A percentile compares a stretch with the other conserved stretches of the same genome.
These are phyloP conservation scores for Phoxinus phoxinus DNA, from an alignment of 2,113 vertebrate species.

Conservation along the genomic window DNA sequence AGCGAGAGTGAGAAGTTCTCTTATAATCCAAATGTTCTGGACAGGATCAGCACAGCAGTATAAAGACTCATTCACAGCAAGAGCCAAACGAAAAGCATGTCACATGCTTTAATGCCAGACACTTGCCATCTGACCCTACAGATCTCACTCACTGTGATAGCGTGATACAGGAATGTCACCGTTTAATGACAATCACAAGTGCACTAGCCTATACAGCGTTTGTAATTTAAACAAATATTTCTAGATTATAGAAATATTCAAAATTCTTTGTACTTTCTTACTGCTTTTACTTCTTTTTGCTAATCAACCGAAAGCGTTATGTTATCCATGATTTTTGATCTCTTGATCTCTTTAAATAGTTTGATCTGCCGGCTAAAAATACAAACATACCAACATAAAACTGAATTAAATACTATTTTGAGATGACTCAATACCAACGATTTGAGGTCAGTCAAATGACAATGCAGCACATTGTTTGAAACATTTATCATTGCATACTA, in stretches of 20 bases:
- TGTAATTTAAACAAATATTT: background rate
- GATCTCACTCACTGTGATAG: background rate
- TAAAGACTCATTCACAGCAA: conserved; percentile 1
- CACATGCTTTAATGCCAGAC: background rate
- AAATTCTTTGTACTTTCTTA: background rate
- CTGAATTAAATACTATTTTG: too few relatives aligned
- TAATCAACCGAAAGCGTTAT: too few relatives aligned
- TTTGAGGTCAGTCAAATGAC: too few relatives aligned
- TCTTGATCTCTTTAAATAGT: too few relatives aligned
- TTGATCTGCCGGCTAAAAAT: too few relatives aligned
- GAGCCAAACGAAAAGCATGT: background rate
- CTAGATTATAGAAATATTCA: background rate
- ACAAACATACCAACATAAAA: too few relatives aligned
- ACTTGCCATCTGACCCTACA: conserved; percentile 1
- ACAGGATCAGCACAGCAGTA: conserved; percentile 45
- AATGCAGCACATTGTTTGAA: too few relatives aligned
- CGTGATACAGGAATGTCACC: background rate
- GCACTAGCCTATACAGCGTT: background rate
- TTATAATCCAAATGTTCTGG: conserved; percentile 53
- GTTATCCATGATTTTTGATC: too few relatives aligned
- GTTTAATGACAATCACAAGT: background rate
- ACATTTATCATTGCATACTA: too few relatives aligned
- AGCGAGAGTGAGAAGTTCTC: background rate
- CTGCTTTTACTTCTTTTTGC: too few relatives aligned
- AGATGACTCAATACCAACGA: too few relatives aligned